Evolutionary conservation across 2,797 vertebrate species (phyloP).

Genomic region (Molossus molossus): DNA sequence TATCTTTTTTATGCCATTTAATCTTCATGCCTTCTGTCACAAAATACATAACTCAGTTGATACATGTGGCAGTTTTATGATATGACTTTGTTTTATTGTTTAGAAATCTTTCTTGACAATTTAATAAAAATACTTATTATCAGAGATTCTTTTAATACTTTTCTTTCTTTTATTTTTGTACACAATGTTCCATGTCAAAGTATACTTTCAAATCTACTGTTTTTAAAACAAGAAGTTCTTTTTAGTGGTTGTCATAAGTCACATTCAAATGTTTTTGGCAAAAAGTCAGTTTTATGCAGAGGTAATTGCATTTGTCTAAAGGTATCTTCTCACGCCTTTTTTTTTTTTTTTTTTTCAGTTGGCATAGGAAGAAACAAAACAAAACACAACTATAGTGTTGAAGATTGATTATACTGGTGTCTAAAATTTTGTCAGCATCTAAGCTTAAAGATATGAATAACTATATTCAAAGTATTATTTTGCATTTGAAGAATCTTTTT

Average conservation of each 20-base stretch:
- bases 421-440: constrained; percentile 26
- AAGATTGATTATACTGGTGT: neutral
- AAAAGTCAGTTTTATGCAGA: constrained; percentile 50
- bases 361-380: neutral
- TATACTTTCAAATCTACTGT: constrained; percentile 33
- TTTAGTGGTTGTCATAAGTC: constrained; percentile 37
- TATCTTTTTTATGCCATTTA: constrained; percentile 39
- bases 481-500: constrained; percentile 45
- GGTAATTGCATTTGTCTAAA: neutral
- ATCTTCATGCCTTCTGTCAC: constrained; percentile 52
- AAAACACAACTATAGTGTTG: neutral
- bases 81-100: constrained; percentile 62
- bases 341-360: neutral
- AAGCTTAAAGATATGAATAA: constrained; percentile 1
- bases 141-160: constrained; percentile 39
- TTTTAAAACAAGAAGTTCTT: constrained; percentile 54
- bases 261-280: constrained; percentile 45
- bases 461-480: constrained; percentile 48
- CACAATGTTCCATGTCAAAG: constrained; percentile 41
- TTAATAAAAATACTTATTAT: constrained; percentile 70
- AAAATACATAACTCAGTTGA: constrained; percentile 20
- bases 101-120: constrained; percentile 68
- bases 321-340: neutral
- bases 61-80: constrained; percentile 59
- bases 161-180: neutral